Conservation (phyloP, 2,113 vertebrate species). For the Oncorhynchus kisutch region DNA sequence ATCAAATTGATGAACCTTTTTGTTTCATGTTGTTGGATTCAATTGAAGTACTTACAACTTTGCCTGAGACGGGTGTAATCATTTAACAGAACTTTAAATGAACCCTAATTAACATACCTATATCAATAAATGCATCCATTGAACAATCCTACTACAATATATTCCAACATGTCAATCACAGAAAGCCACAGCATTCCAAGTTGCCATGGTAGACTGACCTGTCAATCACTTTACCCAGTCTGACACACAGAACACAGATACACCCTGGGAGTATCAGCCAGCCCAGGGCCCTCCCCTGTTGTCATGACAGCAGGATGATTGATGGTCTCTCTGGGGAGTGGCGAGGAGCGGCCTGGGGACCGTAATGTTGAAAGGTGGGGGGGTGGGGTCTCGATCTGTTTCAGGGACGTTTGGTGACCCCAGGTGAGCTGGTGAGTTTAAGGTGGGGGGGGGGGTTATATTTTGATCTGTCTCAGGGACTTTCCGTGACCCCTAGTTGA, state of each 20-base stretch:
- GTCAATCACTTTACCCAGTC: background rate
- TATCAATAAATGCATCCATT: background rate
- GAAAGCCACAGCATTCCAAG: background rate
- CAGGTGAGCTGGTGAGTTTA: too few species aligned
- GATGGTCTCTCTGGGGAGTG: conserved; percentile 21
- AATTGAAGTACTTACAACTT: background rate
- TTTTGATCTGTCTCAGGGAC: too few species aligned
- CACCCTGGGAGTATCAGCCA: background rate
- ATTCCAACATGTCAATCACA: background rate
- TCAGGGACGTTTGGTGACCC: background rate
- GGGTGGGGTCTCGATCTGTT: background rate
- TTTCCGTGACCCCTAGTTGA: background rate
- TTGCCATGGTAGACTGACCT: background rate
- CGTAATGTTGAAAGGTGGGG: conserved; percentile 2
- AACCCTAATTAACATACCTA: too few species aligned
- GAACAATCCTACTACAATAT: background rate
- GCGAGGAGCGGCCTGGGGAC: background rate
- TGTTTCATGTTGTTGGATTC: background rate
- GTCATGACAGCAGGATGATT: conserved; percentile 35
- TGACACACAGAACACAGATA: background rate
- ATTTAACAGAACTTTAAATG: too few species aligned
- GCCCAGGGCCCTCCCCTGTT: background rate
- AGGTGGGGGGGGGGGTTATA: too few species aligned
- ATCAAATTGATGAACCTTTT: background rate
- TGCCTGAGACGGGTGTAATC: too few species aligned